Evolutionary conservation across 2,113 vertebrate species (phyloP).

Genomic region (Romanogobio albipinnatus): DNA sequence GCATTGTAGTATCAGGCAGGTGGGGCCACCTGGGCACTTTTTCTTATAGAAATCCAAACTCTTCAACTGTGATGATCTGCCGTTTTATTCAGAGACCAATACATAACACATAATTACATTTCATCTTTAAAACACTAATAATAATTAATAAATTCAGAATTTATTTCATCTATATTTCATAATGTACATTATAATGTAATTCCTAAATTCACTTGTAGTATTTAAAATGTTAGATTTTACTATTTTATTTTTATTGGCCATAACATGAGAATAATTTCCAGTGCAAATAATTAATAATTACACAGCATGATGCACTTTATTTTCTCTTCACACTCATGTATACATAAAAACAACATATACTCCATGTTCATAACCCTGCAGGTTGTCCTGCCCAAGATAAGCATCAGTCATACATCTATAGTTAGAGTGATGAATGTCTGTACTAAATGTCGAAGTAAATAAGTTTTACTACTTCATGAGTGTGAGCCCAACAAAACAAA

Average conservation of each 20-base stretch:
- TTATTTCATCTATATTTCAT: no score
- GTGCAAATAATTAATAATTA: no score
- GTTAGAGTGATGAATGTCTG: not conserved
- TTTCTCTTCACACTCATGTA: not conserved
- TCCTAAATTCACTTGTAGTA: no score
- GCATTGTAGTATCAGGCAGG: not conserved
- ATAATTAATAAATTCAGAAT: not conserved
- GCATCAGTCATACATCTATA: not conserved
- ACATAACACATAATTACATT: not conserved
- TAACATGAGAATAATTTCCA: no score
- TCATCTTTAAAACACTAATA: not conserved
- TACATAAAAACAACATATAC: not conserved
- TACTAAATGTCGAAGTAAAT: constrained; percentile 22
- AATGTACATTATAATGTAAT: no score
- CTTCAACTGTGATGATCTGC: not conserved
- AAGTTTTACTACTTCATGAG: constrained; percentile 1
- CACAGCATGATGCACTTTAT: not conserved
- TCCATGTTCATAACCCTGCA: not conserved
- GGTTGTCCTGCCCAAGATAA: not conserved
- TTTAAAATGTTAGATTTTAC: no score
- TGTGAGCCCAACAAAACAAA: constrained; percentile 5
- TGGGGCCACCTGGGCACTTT: not conserved
- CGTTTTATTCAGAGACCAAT: not conserved
- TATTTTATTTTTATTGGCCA: no score
- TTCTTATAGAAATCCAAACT: not conserved